phyloP scores from a whole-genome alignment of 2,888 invertebrate species.

The Buathra laborator region DNA sequence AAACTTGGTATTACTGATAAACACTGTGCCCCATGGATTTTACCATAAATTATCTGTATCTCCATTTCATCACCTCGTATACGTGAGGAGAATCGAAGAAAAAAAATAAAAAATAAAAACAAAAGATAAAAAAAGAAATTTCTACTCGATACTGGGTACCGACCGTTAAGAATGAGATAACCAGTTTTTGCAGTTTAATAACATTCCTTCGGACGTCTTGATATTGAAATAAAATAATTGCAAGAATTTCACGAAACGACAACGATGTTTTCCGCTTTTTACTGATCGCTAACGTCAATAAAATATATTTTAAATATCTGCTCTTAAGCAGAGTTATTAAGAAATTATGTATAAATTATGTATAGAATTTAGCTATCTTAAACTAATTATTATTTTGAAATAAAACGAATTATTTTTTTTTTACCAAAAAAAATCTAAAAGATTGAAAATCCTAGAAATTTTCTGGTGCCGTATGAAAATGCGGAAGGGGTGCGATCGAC shows the following conservation, averaged over 20 bases:
- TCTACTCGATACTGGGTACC: neutral
- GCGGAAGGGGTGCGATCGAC: neutral
- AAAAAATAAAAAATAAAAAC: neutral
- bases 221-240: neutral
- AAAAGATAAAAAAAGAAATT: neutral
- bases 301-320: too few species aligned
- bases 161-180: neutral
- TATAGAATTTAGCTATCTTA: too few species aligned
- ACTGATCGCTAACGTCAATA: too few species aligned
- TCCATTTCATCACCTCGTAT: conserved; percentile 23
- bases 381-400: neutral
- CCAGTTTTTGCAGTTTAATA: neutral
- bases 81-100: neutral
- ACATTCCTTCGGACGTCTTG: neutral
- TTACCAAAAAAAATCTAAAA: neutral
- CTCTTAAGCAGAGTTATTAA: too few species aligned
- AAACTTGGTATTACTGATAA: conserved; percentile 26
- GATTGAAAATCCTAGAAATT: neutral
- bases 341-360: too few species aligned
- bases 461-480: neutral
- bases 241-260: neutral
- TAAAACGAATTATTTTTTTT: neutral
- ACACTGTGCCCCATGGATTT: conserved; percentile 16
- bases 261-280: neutral
- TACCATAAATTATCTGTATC: conserved; percentile 12